Evolutionary conservation across 2,888 invertebrate genomes (phyloP).

Genomic region (Monopis laevigella): DNA sequence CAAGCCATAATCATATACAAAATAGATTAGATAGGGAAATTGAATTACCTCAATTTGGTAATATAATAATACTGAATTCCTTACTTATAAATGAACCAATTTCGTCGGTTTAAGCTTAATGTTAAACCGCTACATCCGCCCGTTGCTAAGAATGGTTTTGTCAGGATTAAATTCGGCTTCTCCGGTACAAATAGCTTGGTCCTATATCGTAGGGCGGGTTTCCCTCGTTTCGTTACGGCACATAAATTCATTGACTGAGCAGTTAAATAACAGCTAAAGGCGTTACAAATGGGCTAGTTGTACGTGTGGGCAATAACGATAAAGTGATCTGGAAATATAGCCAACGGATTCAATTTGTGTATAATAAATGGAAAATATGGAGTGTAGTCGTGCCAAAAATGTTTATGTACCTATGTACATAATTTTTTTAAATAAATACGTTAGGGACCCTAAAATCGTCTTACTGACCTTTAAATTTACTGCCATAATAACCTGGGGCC

Average conservation of each 20-base stretch:
- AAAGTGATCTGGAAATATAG: conserved; percentile 1
- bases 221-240: conserved; percentile 1
- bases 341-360: conserved; percentile 6
- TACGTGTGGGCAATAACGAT: conserved; percentile 7
- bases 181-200: conserved; percentile 11
- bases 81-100: conserved; percentile 7
- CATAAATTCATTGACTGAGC: conserved; percentile 6
- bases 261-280: conserved; percentile 8
- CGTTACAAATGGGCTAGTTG: conserved; percentile 4
- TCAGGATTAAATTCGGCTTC: conserved; percentile 11
- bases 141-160: conserved; percentile 9
- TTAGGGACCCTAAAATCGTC: no score
- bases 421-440: no score
- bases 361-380: background rate
- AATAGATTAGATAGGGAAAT: no score
- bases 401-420: no score
- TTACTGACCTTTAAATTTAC: no score
- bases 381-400: background rate
- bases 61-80: conserved; percentile 2
- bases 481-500: no score
- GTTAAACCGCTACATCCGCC: conserved; percentile 7
- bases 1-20: no score
- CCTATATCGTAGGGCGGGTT: background rate
- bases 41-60: no score
- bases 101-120: conserved; percentile 7